A percentile compares a stretch with the other conserved stretches of the same genome.
Evolutionary conservation across 2,113 vertebrate species (phyloP).

Genomic region (Nothobranchius kuhntae): DNA sequence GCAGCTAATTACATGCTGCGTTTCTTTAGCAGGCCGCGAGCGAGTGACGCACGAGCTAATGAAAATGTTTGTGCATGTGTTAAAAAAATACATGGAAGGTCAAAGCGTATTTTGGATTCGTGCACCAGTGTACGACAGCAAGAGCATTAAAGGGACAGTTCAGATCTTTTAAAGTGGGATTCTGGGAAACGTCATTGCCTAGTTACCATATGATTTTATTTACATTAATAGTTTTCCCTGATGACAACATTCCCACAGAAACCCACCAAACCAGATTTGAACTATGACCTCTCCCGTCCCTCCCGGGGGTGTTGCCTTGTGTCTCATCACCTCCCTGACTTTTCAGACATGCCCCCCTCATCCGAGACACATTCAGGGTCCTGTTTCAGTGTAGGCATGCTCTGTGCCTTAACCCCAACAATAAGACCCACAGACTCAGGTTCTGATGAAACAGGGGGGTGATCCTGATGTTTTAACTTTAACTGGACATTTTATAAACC

Average conservation of each 20-base stretch:
- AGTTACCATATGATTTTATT: too few species aligned
- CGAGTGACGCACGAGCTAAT: conserved; percentile 18
- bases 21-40: conserved; percentile 14
- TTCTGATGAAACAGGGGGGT: conserved; percentile 23
- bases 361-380: conserved; percentile 28
- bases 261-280: too few species aligned
- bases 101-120: conserved; percentile 15
- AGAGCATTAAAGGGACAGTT: neutral
- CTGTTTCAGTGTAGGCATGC: conserved; percentile 17
- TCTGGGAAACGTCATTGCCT: too few species aligned
- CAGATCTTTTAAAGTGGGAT: too few species aligned
- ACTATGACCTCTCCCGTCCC: too few species aligned
- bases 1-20: conserved; percentile 32
- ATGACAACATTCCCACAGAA: too few species aligned
- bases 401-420: conserved; percentile 35
- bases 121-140: conserved; percentile 7
- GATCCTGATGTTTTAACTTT: conserved; percentile 21
- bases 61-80: conserved; percentile 20
- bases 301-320: conserved; percentile 32
- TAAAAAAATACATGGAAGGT: conserved; percentile 24
- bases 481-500: conserved; percentile 14
- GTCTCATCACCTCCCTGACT: conserved; percentile 32
- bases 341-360: neutral
- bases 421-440: conserved; percentile 50
- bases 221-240: too few species aligned